phyloP scores from a whole-genome alignment of 2,888 invertebrate genomes.

The Amorpha juglandis region DNA sequence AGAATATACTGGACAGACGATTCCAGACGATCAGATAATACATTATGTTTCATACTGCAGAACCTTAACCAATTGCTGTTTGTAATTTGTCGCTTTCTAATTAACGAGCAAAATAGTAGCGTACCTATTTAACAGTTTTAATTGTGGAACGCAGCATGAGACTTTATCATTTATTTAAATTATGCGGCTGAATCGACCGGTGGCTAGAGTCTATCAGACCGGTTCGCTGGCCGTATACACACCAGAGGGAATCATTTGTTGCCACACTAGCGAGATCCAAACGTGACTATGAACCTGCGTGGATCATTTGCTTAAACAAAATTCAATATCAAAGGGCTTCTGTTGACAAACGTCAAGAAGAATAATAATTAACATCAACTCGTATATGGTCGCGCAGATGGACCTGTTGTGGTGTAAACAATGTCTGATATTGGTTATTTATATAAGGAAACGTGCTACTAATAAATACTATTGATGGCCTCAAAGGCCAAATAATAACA shows the following conservation, averaged over 20 bases:
- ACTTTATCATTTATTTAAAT: slow-evolving; percentile 75
- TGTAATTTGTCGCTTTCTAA: slow-evolving; percentile 52
- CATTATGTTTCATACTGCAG: too few relatives aligned
- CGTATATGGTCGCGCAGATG: slow-evolving; percentile 14
- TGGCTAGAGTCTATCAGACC: slow-evolving; percentile 69
- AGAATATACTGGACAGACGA: too few relatives aligned
- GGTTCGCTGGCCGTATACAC: slow-evolving; percentile 62
- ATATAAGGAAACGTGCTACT: slow-evolving; percentile 6
- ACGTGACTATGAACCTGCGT: slow-evolving; percentile 52
- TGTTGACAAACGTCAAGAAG: not conserved
- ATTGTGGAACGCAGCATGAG: slow-evolving; percentile 70
- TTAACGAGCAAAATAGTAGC: slow-evolving; percentile 65
- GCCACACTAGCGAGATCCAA: slow-evolving; percentile 44
- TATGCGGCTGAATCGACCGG: slow-evolving; percentile 70
- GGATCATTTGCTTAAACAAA: slow-evolving; percentile 45
- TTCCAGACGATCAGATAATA: too few relatives aligned
- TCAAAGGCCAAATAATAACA: not conserved
- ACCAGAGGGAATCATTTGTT: slow-evolving; percentile 42
- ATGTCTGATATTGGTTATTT: slow-evolving; percentile 3
- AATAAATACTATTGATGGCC: not conserved
- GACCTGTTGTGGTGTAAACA: slow-evolving; percentile 13
- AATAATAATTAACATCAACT: not conserved
- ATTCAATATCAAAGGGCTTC: slow-evolving; percentile 32
- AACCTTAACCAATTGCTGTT: too few relatives aligned
- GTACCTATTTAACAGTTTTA: slow-evolving; percentile 67